Evolutionary conservation across 2,888 invertebrate species (phyloP).

Genomic region (Acholoe squamosa): DNA sequence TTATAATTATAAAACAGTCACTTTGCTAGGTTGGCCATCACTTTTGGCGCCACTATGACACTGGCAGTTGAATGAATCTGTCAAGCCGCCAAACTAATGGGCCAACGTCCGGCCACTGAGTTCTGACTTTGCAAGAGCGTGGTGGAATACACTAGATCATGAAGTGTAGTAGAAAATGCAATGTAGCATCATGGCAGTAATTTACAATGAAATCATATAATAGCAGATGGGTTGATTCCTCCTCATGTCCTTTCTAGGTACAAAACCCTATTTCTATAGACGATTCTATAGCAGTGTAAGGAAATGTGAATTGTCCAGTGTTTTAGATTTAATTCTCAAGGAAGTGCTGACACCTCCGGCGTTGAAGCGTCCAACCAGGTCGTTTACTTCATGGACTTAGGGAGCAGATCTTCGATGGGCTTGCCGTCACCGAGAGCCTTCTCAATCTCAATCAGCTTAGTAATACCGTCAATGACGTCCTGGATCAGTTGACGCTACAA

Average conservation of each 20-base stretch:
- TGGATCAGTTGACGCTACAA: conserved; percentile 69
- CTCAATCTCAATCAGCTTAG: conserved; percentile 68
- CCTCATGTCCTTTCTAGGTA: too few species aligned
- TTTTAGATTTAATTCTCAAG: conserved; percentile 28
- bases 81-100: neutral
- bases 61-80: conserved; percentile 5
- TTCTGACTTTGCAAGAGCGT: conserved; percentile 22
- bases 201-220: too few species aligned
- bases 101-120: conserved; percentile 23
- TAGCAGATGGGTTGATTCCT: too few species aligned
- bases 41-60: conserved; percentile 24
- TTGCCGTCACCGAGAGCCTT: conserved; percentile 67
- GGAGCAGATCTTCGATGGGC: conserved; percentile 68
- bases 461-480: conserved; percentile 68
- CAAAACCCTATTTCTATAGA: too few species aligned
- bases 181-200: neutral
- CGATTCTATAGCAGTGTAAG: too few species aligned
- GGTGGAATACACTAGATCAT: conserved; percentile 9
- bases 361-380: neutral
- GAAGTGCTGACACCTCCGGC: conserved; percentile 24
- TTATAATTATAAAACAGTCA: neutral
- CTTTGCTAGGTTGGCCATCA: conserved; percentile 5
- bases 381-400: conserved; percentile 53
- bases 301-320: neutral
- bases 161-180: neutral